phyloP scores from a whole-genome alignment of 2,797 vertebrate genomes.

The Hippopotamyrus pictus region DNA sequence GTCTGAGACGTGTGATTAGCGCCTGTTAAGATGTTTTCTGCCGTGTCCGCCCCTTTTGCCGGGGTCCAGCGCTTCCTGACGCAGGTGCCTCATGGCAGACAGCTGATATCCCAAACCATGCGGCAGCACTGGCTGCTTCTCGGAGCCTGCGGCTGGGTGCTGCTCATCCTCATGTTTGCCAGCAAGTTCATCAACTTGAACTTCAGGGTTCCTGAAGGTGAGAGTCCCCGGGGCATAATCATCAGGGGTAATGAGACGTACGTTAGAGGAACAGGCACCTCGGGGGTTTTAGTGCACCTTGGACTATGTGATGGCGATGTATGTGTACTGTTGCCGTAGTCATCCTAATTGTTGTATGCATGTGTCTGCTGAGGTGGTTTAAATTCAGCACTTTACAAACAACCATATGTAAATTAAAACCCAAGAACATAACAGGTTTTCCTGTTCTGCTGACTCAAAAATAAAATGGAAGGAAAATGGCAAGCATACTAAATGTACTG shows the following conservation, averaged over 20 bases:
- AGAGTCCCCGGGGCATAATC: slow-evolving; percentile 24
- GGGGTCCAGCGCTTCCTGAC: not conserved
- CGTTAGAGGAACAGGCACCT: not conserved
- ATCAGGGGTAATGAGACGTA: not conserved
- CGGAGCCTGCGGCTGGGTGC: slow-evolving; percentile 89
- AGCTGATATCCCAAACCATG: slow-evolving; percentile 67
- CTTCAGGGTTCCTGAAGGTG: slow-evolving; percentile 80
- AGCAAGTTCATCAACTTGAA: slow-evolving; percentile 85
- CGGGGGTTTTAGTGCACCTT: not conserved
- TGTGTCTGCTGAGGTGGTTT: not conserved
- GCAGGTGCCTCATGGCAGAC: slow-evolving; percentile 11
- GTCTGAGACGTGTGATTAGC: not conserved
- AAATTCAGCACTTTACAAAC: not conserved
- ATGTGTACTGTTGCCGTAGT: not conserved
- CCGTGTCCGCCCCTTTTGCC: not conserved
- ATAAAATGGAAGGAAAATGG: not conserved
- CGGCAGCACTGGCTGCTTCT: slow-evolving; percentile 93
- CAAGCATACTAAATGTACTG: not conserved
- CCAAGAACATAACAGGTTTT: not conserved
- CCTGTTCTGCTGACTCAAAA: not conserved
- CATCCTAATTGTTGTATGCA: not conserved
- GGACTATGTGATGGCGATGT: not conserved
- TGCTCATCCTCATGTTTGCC: slow-evolving; percentile 92
- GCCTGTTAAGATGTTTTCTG: not conserved
- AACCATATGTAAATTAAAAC: not conserved